Evolutionary conservation across 37 sponge, comb jelly and placozoan species (phyloP).

Genomic region (Agelas oroides): DNA sequence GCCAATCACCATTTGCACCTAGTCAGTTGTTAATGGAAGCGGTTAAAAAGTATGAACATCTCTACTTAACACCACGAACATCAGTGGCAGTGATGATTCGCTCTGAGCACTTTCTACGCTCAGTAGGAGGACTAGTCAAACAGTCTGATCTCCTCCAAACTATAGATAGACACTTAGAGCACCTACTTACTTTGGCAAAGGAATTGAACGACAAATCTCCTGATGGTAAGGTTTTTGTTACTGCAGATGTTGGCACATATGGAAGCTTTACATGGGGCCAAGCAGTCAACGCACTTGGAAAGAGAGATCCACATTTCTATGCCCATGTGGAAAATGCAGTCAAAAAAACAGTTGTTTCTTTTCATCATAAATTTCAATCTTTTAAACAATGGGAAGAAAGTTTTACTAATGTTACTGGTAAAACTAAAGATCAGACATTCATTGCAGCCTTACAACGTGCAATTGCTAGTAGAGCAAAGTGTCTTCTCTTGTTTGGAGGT

Average conservation of each 20-base stretch:
- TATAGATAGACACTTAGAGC: too few species aligned
- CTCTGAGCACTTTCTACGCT: neutral
- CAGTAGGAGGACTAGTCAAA: too few species aligned
- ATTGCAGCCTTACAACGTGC: neutral
- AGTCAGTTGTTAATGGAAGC: too few species aligned
- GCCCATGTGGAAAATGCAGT: too few species aligned
- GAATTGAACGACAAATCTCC: too few species aligned
- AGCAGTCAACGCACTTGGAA: neutral
- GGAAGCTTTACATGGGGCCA: neutral
- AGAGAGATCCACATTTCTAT: too few species aligned
- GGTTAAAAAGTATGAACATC: too few species aligned
- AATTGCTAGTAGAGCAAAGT: neutral
- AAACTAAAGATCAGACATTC: neutral
- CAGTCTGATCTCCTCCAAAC: too few species aligned
- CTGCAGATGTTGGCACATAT: neutral
- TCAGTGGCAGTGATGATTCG: neutral
- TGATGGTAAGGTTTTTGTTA: neutral
- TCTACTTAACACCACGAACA: too few species aligned
- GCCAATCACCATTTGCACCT: too few species aligned
- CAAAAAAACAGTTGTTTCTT: too few species aligned
- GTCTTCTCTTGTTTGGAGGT: neutral
- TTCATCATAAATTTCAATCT: neutral
- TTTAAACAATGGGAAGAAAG: slow-evolving; percentile 6
- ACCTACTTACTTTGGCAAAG: too few species aligned
- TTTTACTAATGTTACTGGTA: neutral